Base-by-base conservation (phyloP, 53 echinoderm and acorn worm species). In the Holothuria scabra region DNA sequence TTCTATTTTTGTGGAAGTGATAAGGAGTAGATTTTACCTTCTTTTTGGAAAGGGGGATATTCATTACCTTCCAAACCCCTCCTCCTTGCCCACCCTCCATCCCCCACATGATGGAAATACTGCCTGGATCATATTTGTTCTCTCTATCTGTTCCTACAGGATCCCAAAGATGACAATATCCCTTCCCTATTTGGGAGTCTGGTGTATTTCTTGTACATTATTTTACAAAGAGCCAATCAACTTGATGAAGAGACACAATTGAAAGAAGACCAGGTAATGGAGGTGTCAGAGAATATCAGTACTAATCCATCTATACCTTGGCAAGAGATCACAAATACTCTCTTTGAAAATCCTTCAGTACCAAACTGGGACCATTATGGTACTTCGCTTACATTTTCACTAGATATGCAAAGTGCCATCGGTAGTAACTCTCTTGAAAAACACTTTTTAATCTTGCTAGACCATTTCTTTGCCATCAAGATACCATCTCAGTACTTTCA, bases 371-470 rank as follows among this genome's bases (percentile, higher is more conserved):
- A 8, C 52, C 52, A 57, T 2, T 78, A 78, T 32, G 59, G 78
- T 19, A 57, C 78, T 4, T 30, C 28, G 10, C 26, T 78, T 11
- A 28, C 78, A 13, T 58, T 78, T 20, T 32, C 78, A 18, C 59
- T 30, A 31, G 59, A 78, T 11, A 46, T 78, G 78, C 32, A 28
- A 32, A 78, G 21, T 7, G 59, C 48, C 31, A 21, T 57, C 25
- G 78, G 57, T 6, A 29, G 32, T 18, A 78, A n/a, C 5, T 78
- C 56, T 29, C 78, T 78, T 6, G 56, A 78, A 8, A 78, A 78
- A 57, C 78, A 78, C 30, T 78, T 78, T 32, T 56, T 78, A 8
- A 31, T 30, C 16, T 31, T 78, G 8, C 21, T 78, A 56, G 78
- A 78, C 14, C 56, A 78, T n/a, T 78, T 78, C 56, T 56, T 78